Evolutionary conservation across 2,888 invertebrate genomes (phyloP), one percentile per base, ranked within the genome.

Genomic region (Gymnosoma rotundatum): DNA sequence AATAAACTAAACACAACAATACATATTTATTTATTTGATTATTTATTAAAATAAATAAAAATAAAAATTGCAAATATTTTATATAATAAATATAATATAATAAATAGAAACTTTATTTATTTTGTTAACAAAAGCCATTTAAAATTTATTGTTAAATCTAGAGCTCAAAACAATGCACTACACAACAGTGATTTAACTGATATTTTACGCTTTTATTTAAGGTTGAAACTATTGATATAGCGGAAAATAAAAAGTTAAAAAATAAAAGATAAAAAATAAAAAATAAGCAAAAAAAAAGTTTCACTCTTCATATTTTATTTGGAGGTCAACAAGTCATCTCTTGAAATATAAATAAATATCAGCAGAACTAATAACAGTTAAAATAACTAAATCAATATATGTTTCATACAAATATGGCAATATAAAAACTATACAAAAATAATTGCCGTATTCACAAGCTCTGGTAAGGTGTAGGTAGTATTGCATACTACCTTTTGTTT

Each of bases 251-350:
- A 83, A 80, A 80, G 73, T 80, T 69, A 76, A 80, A 58, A 63
- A 80, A 67, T 67, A 61, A 60, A 70, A 63, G 72, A 60, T n/a
- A n/a, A 16, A 45, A 72, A 67, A 61, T 45, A 50, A 52, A 9
- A 18, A 9, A 52, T 1, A 4, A 48, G 6, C n/a, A 1, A 18
- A 18, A 18, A 50, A 18, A 50, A 50, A 25, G 1, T n/a, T 52
- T 25, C 63, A 64, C 25, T 20, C 20, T 74, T 80, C 21, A 73
- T 21, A 67, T 61, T n/a, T 38, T 56, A 52, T 76, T 75, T 78
- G 67, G 69, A 83, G 83, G 80, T 83, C 83, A 83, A 73, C 80
- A 79, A 76, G 76, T 80, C 79, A 83, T 50, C 73, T 64, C 63
- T 73, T 73, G 42, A 72, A 76, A n/a, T 14, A 45, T 20, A 9